phyloP scores from a whole-genome alignment of 1,140 invertebrate species.

The Acromyrmex charruanus region DNA sequence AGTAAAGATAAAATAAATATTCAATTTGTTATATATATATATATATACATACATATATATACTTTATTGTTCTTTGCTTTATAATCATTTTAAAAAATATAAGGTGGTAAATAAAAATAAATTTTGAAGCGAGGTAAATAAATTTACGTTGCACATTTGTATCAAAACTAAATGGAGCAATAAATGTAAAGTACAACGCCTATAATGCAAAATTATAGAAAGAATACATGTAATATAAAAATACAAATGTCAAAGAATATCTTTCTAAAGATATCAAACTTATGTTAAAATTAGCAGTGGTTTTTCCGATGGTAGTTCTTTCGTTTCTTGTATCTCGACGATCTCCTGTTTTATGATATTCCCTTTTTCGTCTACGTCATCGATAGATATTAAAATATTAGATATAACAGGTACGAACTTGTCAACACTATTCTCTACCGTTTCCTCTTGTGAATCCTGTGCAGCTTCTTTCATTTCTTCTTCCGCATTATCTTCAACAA shows the following conservation, averaged over 20 bases:
- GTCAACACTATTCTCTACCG: background rate
- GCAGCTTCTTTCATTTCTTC: slow-evolving; percentile 50
- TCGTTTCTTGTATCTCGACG: slow-evolving; percentile 85
- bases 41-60: background rate
- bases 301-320: slow-evolving; percentile 81
- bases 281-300: slow-evolving; percentile 82
- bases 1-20: background rate
- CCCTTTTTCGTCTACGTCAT: slow-evolving; percentile 86
- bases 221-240: slow-evolving; percentile 7
- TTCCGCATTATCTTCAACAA: slow-evolving; percentile 72
- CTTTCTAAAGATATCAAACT: slow-evolving; percentile 35
- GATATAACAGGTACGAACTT: slow-evolving; percentile 81
- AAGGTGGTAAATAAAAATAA: background rate
- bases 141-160: background rate
- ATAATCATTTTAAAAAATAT: background rate
- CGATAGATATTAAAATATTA: slow-evolving; percentile 86
- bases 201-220: slow-evolving; percentile 8
- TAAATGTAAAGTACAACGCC: background rate
- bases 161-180: background rate
- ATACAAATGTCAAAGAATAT: background rate
- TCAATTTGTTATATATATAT: background rate
- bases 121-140: background rate
- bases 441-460: slow-evolving; percentile 25
- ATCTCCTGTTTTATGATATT: slow-evolving; percentile 86
- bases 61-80: background rate